Conservation (phyloP, 2,797 vertebrate species). For the Tympanoctomys barrerae region DNA sequence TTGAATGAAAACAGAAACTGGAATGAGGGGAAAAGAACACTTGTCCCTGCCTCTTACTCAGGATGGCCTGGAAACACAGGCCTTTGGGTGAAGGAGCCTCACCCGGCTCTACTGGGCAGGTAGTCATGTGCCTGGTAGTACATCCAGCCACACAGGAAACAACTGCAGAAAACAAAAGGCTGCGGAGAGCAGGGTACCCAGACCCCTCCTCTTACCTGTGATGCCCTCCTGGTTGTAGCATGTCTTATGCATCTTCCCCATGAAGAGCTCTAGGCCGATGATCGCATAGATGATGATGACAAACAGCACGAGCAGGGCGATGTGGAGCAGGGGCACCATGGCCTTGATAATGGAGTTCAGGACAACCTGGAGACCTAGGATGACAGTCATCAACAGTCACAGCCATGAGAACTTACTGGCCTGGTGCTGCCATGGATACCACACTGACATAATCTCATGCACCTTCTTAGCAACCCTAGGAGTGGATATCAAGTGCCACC, state of each 20-base stretch:
- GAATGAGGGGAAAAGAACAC: not conserved
- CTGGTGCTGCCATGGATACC: not conserved
- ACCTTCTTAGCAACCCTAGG: not conserved
- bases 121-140: not conserved
- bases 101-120: rapidly evolving
- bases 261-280: constrained; percentile 99
- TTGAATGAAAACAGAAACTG: constrained; percentile 5
- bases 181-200: not conserved
- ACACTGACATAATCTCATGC: not conserved
- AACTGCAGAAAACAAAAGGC: not conserved
- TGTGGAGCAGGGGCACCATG: constrained; percentile 99
- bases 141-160: not conserved
- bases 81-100: not conserved
- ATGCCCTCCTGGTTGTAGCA: constrained; percentile 91
- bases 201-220: constrained; percentile 85
- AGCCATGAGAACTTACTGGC: not conserved
- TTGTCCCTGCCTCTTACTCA: not conserved
- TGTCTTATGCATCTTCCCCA: constrained; percentile 99
- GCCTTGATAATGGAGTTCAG: constrained; percentile 99
- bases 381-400: constrained; percentile 43
- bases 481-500: not conserved
- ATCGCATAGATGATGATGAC: constrained; percentile 99
- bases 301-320: constrained; percentile 98
- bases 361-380: constrained; percentile 98
- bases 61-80: not conserved